Conservation (phyloP, 1,140 invertebrate species). For the Mylabris phalerata region DNA sequence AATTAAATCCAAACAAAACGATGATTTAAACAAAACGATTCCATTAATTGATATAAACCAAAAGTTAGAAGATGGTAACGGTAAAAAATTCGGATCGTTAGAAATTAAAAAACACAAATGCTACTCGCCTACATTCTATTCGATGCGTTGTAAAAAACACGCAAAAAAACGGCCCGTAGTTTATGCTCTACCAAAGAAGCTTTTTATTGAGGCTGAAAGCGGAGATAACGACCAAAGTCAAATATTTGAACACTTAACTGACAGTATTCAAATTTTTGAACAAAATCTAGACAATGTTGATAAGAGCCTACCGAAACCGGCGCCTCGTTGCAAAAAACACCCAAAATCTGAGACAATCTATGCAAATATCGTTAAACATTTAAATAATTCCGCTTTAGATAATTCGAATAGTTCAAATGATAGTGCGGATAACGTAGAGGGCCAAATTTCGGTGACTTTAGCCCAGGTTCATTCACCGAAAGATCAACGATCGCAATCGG, state of each 20-base stretch:
- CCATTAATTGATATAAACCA: not conserved
- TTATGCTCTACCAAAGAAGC: conserved; percentile 34
- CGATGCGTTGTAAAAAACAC: conserved; percentile 40
- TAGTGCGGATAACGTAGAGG: conserved; percentile 17
- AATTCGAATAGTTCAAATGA: conserved; percentile 23
- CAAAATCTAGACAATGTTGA: conserved; percentile 24
- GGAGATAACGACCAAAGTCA: conserved; percentile 3
- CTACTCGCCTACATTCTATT: conserved; percentile 42
- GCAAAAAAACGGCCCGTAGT: conserved; percentile 37
- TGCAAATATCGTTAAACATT: conserved; percentile 25
- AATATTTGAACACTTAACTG: conserved; percentile 31
- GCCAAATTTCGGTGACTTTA: conserved; percentile 24
- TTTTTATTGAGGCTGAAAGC: conserved; percentile 13
- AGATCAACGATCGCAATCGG: conserved; percentile 8
- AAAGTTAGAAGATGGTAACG: not conserved
- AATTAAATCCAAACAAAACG: not conserved
- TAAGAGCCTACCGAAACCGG: conserved; percentile 30
- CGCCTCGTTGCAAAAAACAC: conserved; percentile 35
- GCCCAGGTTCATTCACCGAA: conserved; percentile 24
- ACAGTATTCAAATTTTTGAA: conserved; percentile 38
- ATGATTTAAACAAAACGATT: not conserved
- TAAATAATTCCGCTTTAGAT: conserved; percentile 2
- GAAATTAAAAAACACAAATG: conserved; percentile 40
- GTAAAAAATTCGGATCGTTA: conserved; percentile 30
- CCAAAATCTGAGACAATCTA: conserved; percentile 32